A percentile compares a stretch with the other conserved stretches of the same genome.
Evolutionary conservation across 35 echinoderm and acorn worm species (phyloP).

Genomic region (Lytechinus pictus): DNA sequence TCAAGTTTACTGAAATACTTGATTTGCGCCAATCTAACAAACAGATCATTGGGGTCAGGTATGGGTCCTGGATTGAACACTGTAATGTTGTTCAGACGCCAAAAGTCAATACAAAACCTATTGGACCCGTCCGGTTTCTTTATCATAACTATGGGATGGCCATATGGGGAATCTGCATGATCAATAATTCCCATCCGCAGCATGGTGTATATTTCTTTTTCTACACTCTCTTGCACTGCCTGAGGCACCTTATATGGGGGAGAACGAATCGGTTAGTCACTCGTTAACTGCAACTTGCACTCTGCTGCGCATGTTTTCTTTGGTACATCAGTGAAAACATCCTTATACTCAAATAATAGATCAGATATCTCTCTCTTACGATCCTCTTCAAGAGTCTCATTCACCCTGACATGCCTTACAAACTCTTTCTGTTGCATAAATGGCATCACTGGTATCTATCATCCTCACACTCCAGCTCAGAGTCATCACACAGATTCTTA

Average conservation of each 20-base stretch:
- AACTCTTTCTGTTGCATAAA: not conserved
- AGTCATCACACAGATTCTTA: too few species aligned
- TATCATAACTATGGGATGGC: too few species aligned
- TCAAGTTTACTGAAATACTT: too few species aligned
- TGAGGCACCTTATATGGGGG: not conserved
- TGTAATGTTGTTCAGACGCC: too few species aligned
- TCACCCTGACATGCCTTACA: not conserved
- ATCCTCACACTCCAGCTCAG: too few species aligned
- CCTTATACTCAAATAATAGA: not conserved
- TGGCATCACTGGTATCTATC: constrained; percentile 22
- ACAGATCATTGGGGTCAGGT: too few species aligned
- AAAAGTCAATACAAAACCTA: too few species aligned
- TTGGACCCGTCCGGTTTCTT: too few species aligned
- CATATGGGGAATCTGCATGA: too few species aligned
- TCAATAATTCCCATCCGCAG: not conserved
- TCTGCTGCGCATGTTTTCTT: constrained; percentile 10
- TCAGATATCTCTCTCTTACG: not conserved
- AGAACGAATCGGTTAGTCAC: constrained; percentile 4
- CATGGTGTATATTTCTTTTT: not conserved
- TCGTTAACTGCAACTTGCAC: constrained; percentile 32
- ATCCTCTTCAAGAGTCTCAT: not conserved
- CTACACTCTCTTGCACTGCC: too few species aligned
- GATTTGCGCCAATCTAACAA: not conserved
- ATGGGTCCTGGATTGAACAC: too few species aligned
- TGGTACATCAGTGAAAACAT: constrained; percentile 28